Evolutionary conservation across 2,888 invertebrate genomes (phyloP).

Genomic region (Oligia latruncula): DNA sequence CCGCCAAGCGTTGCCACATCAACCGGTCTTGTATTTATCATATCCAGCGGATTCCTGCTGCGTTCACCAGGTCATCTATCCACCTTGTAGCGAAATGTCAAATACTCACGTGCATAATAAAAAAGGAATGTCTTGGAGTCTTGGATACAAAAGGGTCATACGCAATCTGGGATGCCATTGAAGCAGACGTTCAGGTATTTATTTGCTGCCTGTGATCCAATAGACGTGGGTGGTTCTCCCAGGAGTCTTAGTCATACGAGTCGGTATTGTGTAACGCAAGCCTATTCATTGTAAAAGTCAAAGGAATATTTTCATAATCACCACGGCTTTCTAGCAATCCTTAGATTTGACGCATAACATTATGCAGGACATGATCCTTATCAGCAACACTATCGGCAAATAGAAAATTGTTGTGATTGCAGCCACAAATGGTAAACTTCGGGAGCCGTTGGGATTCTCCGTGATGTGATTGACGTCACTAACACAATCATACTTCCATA

Average conservation of each 20-base stretch:
- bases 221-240: not conserved
- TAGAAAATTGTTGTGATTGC: not conserved
- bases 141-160: not conserved
- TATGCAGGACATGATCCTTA: not conserved
- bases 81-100: not conserved
- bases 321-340: not conserved
- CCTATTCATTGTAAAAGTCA: not conserved
- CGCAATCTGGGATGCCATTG: no score
- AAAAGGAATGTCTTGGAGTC: not conserved
- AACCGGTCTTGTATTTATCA: no score
- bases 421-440: not conserved
- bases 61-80: not conserved
- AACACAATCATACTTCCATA: not conserved
- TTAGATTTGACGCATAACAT: not conserved
- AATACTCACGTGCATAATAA: not conserved
- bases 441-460: not conserved
- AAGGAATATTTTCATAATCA: not conserved
- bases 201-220: not conserved
- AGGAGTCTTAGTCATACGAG: not conserved
- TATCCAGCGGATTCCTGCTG: not conserved
- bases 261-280: not conserved
- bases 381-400: not conserved
- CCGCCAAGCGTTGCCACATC: not conserved
- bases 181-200: not conserved
- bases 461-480: not conserved